Base-by-base conservation (phyloP, 2,888 invertebrate genomes). In the Oeneis ivallda region DNA sequence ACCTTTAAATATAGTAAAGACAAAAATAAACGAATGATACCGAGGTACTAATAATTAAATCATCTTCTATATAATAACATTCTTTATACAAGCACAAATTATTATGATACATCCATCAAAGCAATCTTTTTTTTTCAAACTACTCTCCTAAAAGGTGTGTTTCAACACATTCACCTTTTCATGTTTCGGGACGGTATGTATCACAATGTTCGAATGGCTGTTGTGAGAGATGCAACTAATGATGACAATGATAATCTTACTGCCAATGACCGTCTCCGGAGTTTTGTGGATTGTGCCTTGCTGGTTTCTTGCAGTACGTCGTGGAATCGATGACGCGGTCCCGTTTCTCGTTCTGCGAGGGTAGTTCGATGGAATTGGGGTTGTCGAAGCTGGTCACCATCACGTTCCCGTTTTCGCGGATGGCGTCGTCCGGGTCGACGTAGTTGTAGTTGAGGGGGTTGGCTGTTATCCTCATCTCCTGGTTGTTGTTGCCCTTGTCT, bases 401-500 rank as follows among this genome's bases (percentile, higher is more conserved):
- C 0, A 88, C 86, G 73, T 92, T 89, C 1, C 91, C 92, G 62
- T 92, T 85, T 72, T 89, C 90, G 13, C 84, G 82, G 64, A 93
- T 92, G 9, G 93, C 93, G 80, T 94, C 94, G 45, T 94, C 94
- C 0, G 94, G 94, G 73, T 94, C 94, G 19, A 93, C 93, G 79
- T 95, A 95, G 82, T 94, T 95, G 78, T 92, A 92, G 83, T 93
- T 95, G 73, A 96, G 92, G 0, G 96, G 96, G 85, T 96, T 96
- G 67, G 94, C 93, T 32, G 96, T 96, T 72, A 97, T 96, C 67
- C 96, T 92, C 87, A 96, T 96, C 84, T 94, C 90, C 69, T 85
- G 78, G 76, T 83, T 84, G 72, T 91, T 77, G 78, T 91, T 81
- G 69, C 80, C 75, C 67, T 79, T 87, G 73, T 84, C 86, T 0